Evolutionary conservation across 2,888 invertebrate species (phyloP), one percentile per base, ranked within the genome.

Genomic region (Morpho helenor): DNA sequence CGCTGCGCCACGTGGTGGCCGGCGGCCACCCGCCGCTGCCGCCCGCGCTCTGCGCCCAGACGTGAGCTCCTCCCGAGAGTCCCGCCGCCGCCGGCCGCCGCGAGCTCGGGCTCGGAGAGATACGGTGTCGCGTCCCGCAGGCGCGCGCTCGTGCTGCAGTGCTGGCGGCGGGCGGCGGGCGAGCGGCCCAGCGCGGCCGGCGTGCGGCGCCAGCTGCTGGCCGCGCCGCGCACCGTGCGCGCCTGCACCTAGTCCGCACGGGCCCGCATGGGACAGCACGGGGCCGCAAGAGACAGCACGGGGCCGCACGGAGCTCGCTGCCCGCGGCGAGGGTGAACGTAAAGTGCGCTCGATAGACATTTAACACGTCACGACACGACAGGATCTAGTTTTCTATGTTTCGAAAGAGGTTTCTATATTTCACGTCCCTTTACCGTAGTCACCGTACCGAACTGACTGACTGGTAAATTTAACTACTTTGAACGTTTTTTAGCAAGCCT

Each of bases 121-220:
- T 0, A 7, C 9, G 3, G 9, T 7, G 31, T 31, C 3, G 3
- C 7, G 43, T 43, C 43, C 45, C 8, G 51, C 67, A 76, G 73
- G 92, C 93, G 77, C 86, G 89, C 63, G 78, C 56, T 97, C 59
- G 91, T 96, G 68, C 92, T 91, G 66, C 92, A 94, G n/a, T 97
- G 97, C 76, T 97, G 97, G 96, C 91, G 92, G 52, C 88, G 87
- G 59, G 93, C 87, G 59, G 93, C 94, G 3, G 91, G 92, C 56
- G 91, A 92, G 62, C 93, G 97, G 5, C 95, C 96, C 1, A 91
- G 93, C 1, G 95, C 96, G 0, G 92, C 92, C 0, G 94, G 94
- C 76, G 93, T 97, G 52, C 94, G 95, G 1, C 94, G 95, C 60
- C 94, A 94, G 73, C 88, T 97, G 52, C 93, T 94, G 94, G 94